Percentiles rank a stretch among this genome's conserved stretches.
Conservation (phyloP, 2,797 vertebrate species). For the Erethizon dorsatum region DNA sequence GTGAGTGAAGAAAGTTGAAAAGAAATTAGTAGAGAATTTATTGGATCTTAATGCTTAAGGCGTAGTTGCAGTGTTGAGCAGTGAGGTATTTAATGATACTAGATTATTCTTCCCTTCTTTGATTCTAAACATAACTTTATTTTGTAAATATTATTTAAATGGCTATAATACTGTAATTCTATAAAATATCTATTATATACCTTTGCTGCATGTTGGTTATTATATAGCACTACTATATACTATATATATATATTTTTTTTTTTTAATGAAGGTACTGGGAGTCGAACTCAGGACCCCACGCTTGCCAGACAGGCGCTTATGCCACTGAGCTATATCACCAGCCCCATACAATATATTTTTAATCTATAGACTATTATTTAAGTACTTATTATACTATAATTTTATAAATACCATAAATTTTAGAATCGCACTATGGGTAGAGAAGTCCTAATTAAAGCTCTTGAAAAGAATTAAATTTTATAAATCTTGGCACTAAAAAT, state of each 20-base stretch:
- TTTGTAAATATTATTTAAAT: constrained; percentile 43
- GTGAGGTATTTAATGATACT: neutral
- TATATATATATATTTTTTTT: no score
- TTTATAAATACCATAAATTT: constrained; percentile 9
- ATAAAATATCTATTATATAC: neutral
- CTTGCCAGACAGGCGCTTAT: no score
- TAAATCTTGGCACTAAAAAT: constrained; percentile 47
- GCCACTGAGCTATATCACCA: no score
- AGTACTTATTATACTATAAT: neutral
- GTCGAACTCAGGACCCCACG: no score
- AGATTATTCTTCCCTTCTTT: neutral
- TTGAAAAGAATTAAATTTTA: constrained; percentile 54
- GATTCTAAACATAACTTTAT: neutral
- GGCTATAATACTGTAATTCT: neutral
- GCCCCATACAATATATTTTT: neutral
- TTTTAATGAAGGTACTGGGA: no score
- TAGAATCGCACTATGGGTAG: neutral
- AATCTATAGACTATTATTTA: constrained; percentile 12
- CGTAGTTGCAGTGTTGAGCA: neutral
- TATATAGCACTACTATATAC: neutral
- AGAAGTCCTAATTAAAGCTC: constrained; percentile 32
- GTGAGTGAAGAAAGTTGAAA: neutral
- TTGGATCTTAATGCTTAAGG: neutral
- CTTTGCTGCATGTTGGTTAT: neutral
- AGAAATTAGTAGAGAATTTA: neutral